Base-by-base conservation (phyloP, 1,140 invertebrate species). In the Chionoecetes opilio region DNA sequence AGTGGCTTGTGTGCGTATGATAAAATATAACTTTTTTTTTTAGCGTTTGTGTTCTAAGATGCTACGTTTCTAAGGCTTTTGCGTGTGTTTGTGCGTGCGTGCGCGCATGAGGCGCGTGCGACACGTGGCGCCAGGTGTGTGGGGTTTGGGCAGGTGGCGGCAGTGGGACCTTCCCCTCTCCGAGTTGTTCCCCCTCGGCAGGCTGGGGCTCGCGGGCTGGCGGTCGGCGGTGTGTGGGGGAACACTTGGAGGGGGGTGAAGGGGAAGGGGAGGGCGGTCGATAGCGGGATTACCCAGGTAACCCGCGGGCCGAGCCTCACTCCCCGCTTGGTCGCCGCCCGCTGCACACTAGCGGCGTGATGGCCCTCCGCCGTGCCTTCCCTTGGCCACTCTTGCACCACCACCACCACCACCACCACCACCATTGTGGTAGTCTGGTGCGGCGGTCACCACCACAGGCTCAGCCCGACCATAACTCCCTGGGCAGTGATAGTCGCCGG, bases 121-220 rank as follows among this genome's bases (percentile, higher is more conserved):
- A 93, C 95, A 95, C 95, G 95, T 95, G 94, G 94, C 94, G 94
- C 88, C 94, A 95, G 94, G 94, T 95, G 95, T 87, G 93, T 87
- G 35, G 95, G 87, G 87, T 87, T 46, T 41, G 82, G 91, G 94
- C 87, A 91, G 92, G 93, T 90, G 82, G 88, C 88, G 91, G 89
- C 41, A 93, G 46, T 34, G 34, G 38, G 8, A 35, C n/a, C 41
- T 34, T 41, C 93, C 31, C 75, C 93, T 32, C 35, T 75, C 75
- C 8, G 32, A 26, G 29, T 11, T 17, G 85, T 34, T 84, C 17
- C 53, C 29, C 26, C 34, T 29, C 34, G 91, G 91, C 34, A 63
- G 37, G 35, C 35, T 82, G 82, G 92, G 21, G 91, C 63, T 32
- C 63, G 31, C 89, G 31, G 91, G 88, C 26, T 31, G 84, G 92